Evolutionary conservation across 2,888 invertebrate species (phyloP).

Genomic region (Invenusta paracnida): DNA sequence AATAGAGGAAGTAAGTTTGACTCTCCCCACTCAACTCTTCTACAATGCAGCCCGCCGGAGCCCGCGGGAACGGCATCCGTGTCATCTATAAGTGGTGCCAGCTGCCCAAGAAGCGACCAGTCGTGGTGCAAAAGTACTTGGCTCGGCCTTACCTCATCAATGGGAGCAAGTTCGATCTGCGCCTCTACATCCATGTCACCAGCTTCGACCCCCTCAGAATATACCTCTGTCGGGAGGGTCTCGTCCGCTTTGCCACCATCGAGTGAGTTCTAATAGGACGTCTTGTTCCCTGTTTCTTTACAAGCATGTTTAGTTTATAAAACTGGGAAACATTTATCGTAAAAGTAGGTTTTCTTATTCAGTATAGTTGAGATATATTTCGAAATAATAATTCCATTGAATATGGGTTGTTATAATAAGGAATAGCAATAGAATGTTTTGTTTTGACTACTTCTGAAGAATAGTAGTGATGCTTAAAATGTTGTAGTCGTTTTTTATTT

Average conservation of each 20-base stretch:
- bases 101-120: constrained; percentile 80
- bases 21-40: background rate
- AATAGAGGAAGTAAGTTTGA: no score
- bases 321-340: no score
- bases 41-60: constrained; percentile 76
- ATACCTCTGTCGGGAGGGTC: constrained; percentile 89
- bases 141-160: constrained; percentile 65
- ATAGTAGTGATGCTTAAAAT: no score
- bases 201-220: constrained; percentile 86
- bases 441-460: no score
- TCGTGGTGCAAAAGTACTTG: constrained; percentile 74
- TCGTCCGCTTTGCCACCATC: constrained; percentile 60
- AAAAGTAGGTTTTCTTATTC: constrained; percentile 8
- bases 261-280: constrained; percentile 52
- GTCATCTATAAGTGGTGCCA: constrained; percentile 89
- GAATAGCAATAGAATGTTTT: no score
- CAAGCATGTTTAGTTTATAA: no score
- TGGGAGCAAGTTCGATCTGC: constrained; percentile 89
- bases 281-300: no score
- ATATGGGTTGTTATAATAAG: no score
- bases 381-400: no score
- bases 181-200: constrained; percentile 89
- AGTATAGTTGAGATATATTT: no score
- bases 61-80: constrained; percentile 87
- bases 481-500: no score